Evolutionary conservation across 2,888 invertebrate species (phyloP), one percentile per base, ranked within the genome.

Genomic region (Agrochola litura): DNA sequence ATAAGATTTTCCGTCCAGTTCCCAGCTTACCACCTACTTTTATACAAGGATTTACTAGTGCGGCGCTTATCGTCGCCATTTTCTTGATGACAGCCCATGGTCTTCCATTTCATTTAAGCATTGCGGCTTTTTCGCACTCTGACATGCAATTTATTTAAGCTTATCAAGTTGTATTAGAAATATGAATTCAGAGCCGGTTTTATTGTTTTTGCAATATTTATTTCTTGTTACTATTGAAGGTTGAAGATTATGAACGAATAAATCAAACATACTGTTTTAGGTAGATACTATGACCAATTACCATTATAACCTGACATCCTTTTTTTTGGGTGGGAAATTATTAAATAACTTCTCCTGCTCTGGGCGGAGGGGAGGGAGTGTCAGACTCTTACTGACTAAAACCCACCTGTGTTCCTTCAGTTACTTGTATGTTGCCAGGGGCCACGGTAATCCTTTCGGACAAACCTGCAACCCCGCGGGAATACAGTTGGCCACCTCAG

Each of bases 31-130:
- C 73, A 60, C 61, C 46, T 25, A 61, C 43, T 74, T 71, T 79
- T 72, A 54, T 60, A 84, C 76, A 65, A 83, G 73, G 67, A 79
- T 83, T 79, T 83, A 76, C 64, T 60, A 56, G 22, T 72, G 63
- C 63, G 8, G 49, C 46, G 72, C 76, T 83, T 80, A 74, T 19
- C 8, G 43, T 12, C n/a, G 22, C 56, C 60, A 70, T 81, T 64
- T 68, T 58, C 30, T 84, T 75, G 73, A 77, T 77, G 84, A 72
- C 68, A 77, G 30, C 30, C 56, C 56, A 52, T 74, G 74, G 61
- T 72, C 72, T 72, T 77, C 52, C 63, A 69, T 74, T 83, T 77
- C 69, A 80, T 74, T 80, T 74, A 77, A 72, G 69, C 52, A 71
- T 71, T 73, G 76, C 22, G 61, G 52, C n/a, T 71, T 64, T 66